Evolutionary conservation across 2,113 vertebrate species (phyloP), one percentile per base, ranked within the genome.

Genomic region (Puntigrus tetrazona): DNA sequence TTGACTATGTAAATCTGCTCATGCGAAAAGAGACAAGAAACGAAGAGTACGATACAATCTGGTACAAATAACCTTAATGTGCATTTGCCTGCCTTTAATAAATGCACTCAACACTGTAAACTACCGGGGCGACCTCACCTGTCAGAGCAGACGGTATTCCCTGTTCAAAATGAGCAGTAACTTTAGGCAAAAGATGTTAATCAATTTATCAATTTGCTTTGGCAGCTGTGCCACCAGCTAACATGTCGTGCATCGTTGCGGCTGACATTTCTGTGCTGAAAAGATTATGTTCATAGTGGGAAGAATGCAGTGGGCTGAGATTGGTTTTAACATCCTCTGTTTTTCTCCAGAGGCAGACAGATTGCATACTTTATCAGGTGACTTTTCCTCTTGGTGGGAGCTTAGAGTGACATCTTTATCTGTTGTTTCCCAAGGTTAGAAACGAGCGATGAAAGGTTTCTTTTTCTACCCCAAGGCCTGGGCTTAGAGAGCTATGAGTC

Each of bases 131-230:
- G 22, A 29, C 16, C 13, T 79, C 29, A 41, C 61, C 59, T 75
- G 29, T 73, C 83, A 87, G 80, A 79, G 74, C 87, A 89, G 87
- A 90, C 86, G 83, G 29, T 70, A 89, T 87, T 52, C 34, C 55
- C 90, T 69, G 84, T 80, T 59, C n/a, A 57, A 41, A 70, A 36
- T 67, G 34, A 55, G 20, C 25, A 74, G 63, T 63, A 61, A 88
- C 31, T 85, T 88, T 82, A 82, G 36, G 70, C 61, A 79, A 86
- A 87, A 67, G 41, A 65, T 65, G 57, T 80, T 80, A 65, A 80
- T 67, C 90, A 88, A 88, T 90, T 84, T 86, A 84, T 74, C 81
- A 88, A 83, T 86, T 87, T 75, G 87, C 87, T 91, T 89, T 90
- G 86, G 74, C 87, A 88, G 85, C 38, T 69, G 80, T 34, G 52